Evolutionary conservation across 2,888 invertebrate species (phyloP).

Genomic region (Tholera decimalis): DNA sequence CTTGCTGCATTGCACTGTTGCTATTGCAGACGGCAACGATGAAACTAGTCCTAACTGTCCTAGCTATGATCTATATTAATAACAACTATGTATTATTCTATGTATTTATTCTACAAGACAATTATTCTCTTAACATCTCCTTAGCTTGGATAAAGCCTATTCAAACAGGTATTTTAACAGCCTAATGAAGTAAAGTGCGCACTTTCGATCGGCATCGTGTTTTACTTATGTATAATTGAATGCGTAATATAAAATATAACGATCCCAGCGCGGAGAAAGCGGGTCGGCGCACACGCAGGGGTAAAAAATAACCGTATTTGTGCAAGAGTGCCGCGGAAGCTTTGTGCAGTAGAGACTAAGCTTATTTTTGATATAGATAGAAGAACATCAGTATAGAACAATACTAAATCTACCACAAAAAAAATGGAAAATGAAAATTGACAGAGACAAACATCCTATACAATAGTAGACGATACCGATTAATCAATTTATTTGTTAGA

Average conservation of each 20-base stretch:
- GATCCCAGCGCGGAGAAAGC: constrained; percentile 60
- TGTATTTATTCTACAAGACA: too few species aligned
- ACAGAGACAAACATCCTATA: background rate
- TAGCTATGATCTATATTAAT: too few species aligned
- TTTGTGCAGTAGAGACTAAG: constrained; percentile 27
- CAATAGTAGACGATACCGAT: background rate
- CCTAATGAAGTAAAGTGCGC: constrained; percentile 22
- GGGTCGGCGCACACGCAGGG: constrained; percentile 51
- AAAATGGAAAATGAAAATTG: background rate
- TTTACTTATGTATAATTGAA: constrained; percentile 46
- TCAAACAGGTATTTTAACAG: constrained; percentile 1
- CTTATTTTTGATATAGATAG: background rate
- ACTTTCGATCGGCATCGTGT: constrained; percentile 39
- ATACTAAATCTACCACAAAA: background rate
- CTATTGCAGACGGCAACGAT: too few species aligned
- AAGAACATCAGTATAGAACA: background rate
- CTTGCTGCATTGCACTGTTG: too few species aligned
- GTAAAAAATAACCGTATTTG: constrained; percentile 65
- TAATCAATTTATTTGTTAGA: background rate
- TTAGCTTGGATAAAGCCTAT: background rate
- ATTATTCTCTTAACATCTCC: background rate
- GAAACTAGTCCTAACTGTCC: too few species aligned
- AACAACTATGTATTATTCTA: too few species aligned
- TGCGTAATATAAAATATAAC: constrained; percentile 52
- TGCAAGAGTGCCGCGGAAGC: constrained; percentile 43